phyloP scores from a whole-genome alignment of 2,888 invertebrate species.

The Andrena fulva region DNA sequence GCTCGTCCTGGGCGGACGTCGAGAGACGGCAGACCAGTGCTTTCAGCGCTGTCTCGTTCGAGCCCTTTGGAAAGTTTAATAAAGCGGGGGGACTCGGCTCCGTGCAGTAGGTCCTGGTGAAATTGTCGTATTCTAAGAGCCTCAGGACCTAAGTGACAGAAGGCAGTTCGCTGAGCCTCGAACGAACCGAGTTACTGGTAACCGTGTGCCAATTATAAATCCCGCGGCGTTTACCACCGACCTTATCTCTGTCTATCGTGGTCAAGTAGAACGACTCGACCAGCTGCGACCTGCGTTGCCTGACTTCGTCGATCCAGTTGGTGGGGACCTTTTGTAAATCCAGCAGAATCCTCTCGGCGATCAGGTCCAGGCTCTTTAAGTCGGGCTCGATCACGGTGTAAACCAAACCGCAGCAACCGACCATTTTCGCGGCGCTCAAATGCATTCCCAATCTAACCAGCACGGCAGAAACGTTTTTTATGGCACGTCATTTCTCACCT shows the following conservation, averaged over 20 bases:
- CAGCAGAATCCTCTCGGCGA: conserved; percentile 72
- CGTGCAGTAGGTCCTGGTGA: conserved; percentile 75
- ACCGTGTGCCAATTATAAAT: background rate
- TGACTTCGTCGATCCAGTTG: conserved; percentile 77
- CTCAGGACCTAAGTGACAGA: conserved; percentile 70
- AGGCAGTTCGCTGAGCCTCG: background rate
- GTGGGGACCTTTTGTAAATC: conserved; percentile 71
- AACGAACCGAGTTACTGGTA: background rate
- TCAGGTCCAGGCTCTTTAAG: conserved; percentile 75
- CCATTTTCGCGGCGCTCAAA: conserved; percentile 74
- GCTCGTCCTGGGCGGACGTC: conserved; percentile 70
- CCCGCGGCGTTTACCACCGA: conserved; percentile 40
- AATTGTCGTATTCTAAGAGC: conserved; percentile 78
- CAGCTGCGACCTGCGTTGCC: conserved; percentile 71
- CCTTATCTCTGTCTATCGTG: conserved; percentile 76
- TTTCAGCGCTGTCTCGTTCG: conserved; percentile 77
- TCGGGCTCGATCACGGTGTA: conserved; percentile 74
- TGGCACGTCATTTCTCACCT: background rate
- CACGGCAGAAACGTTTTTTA: background rate
- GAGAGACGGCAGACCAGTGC: conserved; percentile 76
- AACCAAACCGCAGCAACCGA: conserved; percentile 74
- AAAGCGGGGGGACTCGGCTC: conserved; percentile 66
- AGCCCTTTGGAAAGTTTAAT: conserved; percentile 76
- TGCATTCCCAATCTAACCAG: conserved; percentile 75
- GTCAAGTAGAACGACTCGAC: conserved; percentile 80